A percentile compares a stretch with the other conserved stretches of the same genome.
Evolutionary conservation across 53 echinoderm and acorn worm species (phyloP).

Genomic region (Arbacia lixula): DNA sequence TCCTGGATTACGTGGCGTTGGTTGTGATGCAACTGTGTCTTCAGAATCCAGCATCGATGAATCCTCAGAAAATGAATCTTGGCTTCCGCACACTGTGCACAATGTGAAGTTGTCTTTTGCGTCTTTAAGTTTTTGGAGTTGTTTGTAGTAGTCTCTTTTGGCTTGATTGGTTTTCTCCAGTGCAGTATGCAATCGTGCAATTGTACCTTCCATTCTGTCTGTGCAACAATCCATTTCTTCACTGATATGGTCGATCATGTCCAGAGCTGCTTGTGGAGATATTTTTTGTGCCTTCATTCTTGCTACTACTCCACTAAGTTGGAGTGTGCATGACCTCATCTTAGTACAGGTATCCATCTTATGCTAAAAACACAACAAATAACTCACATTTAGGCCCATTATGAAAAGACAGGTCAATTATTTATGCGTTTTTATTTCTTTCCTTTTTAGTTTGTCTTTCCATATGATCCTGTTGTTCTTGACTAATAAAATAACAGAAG

Average conservation of each 20-base stretch:
- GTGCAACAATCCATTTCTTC: constrained; percentile 39
- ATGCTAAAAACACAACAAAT: too few species aligned
- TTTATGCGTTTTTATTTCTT: too few species aligned
- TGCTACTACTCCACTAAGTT: constrained; percentile 36
- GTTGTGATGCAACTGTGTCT: constrained; percentile 21
- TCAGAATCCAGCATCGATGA: constrained; percentile 10
- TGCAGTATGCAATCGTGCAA: constrained; percentile 15
- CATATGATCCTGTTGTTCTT: too few species aligned
- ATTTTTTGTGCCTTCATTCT: constrained; percentile 30
- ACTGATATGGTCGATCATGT: constrained; percentile 23
- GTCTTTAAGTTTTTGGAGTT: constrained; percentile 40
- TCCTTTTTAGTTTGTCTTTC: too few species aligned
- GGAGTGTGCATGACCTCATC: too few species aligned
- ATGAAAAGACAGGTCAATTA: too few species aligned
- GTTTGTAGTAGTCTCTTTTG: constrained; percentile 25
- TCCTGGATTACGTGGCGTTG: constrained; percentile 16
- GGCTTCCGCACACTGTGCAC: constrained; percentile 10
- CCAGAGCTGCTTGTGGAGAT: constrained; percentile 27
- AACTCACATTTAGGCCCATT: too few species aligned
- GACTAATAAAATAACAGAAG: too few species aligned
- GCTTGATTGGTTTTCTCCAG: constrained; percentile 21
- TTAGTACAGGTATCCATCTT: too few species aligned
- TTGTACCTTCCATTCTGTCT: constrained; percentile 27
- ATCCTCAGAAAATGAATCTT: constrained; percentile 21
- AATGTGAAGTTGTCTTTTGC: constrained; percentile 12